Percentiles rank a stretch among this genome's conserved stretches.
Conservation (phyloP, 2,113 vertebrate genomes). For the Lagenorhynchus albirostris region DNA sequence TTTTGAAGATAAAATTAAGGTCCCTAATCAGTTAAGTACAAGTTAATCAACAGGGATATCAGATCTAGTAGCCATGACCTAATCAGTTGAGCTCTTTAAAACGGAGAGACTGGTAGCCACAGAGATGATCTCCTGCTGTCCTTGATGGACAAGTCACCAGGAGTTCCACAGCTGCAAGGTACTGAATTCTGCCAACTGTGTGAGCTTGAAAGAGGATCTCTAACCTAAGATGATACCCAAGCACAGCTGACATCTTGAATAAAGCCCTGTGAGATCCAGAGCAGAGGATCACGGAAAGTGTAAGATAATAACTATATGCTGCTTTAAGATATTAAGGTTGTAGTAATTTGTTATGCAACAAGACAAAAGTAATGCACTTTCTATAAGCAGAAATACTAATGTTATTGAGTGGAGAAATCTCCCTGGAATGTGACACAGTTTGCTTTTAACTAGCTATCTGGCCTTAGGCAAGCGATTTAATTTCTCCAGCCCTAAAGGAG, state of each 20-base stretch:
- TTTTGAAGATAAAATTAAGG: background rate
- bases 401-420: background rate
- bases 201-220: background rate
- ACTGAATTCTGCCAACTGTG: background rate
- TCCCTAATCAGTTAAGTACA: background rate
- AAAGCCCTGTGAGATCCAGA: background rate
- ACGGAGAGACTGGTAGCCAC: background rate
- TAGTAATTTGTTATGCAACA: background rate
- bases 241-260: background rate
- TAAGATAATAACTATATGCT: background rate
- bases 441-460: background rate
- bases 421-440: background rate
- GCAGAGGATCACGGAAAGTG: background rate
- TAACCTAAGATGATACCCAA: background rate
- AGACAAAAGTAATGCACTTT: background rate
- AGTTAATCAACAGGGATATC: background rate
- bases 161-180: background rate
- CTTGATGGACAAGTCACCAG: background rate
- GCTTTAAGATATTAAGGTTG: background rate
- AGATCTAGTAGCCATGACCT: background rate
- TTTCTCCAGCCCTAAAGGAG: background rate
- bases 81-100: background rate
- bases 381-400: background rate
- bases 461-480: slow-evolving; percentile 4
- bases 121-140: too few relatives aligned